These are phyloP conservation scores for Mamestra brassicae DNA, from an alignment of 2,888 invertebrate species.

Conservation along the genomic window DNA sequence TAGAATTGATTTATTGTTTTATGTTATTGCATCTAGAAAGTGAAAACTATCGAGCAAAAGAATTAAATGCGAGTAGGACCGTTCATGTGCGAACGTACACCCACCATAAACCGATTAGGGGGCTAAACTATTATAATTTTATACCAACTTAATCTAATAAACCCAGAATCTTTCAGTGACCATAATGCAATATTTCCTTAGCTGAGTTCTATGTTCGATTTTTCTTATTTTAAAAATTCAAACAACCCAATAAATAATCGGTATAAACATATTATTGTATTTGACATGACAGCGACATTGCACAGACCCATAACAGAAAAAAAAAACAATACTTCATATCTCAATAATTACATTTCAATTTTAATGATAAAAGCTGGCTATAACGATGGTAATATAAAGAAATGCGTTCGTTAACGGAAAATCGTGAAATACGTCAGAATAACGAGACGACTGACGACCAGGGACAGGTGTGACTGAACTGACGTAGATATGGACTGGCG, in stretches of 20 bases:
- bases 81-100: too few relatives aligned
- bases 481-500: slow-evolving; percentile 51
- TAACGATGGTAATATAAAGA: slow-evolving; percentile 57
- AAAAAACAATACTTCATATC: not conserved
- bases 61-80: too few relatives aligned
- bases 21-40: not conserved
- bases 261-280: not conserved
- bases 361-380: slow-evolving; percentile 37
- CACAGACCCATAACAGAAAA: not conserved
- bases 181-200: too few relatives aligned
- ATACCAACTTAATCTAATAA: not conserved
- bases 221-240: too few relatives aligned
- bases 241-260: too few relatives aligned
- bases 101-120: too few relatives aligned
- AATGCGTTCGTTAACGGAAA: slow-evolving; percentile 52
- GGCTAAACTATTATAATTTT: too few relatives aligned
- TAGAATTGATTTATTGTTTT: slow-evolving; percentile 39
- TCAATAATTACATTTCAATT: slow-evolving; percentile 42
- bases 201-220: too few relatives aligned
- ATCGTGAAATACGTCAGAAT: slow-evolving; percentile 42
- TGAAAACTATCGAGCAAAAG: too few relatives aligned
- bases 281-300: not conserved
- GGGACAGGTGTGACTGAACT: slow-evolving; percentile 51
- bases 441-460: slow-evolving; percentile 47
- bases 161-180: not conserved